Base-by-base conservation (phyloP, 2,888 invertebrate species). In the Cerastis rubricosa region DNA sequence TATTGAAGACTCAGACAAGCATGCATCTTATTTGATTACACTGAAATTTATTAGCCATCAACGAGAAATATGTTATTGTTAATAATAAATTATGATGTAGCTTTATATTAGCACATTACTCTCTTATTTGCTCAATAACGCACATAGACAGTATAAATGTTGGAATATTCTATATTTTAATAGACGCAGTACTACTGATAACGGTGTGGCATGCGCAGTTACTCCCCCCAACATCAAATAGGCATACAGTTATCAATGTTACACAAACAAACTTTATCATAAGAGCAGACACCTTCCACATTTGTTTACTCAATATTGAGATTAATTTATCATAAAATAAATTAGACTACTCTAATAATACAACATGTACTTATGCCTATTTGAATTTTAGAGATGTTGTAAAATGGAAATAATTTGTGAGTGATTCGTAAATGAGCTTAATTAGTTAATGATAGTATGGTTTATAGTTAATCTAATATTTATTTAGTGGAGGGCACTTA, bases 191-290 rank as follows among this genome's bases (percentile, higher is more conserved):
- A 69, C 1, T 45, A 43, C 43, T 64, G 85, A 85, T 85, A 85
- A 75, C 19, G 0, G n/a, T 61, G 65, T 12, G 43, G 64, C 64
- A 63, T 64, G 40, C 63, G 12, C 40, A 64, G 14, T 0, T 79
- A 59, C 57, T 71, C 35, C 76, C 75, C 78, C 29, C 69, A 85
- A 85, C 77, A 87, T 73, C 68, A 85, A 87, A 85, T 83, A 82
- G 47, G 71, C 63, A 68, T 7, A 19, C 40, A 54, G 78, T 90
- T 92, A 93, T 93, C 92, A 88, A 72, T 71, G 57, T 76, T 71
- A 74, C 74, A 88, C 87, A 89, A 81, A 90, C 86, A 92, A 87
- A 88, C 72, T 71, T 91, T 92, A 93, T 93, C 91, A 87, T 68
- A 76, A 84, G 71, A 85, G 85, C 76, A 89, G 86, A 86, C 80